These are phyloP conservation scores for Elanoides forficatus DNA, from an alignment of 2,113 vertebrate species.

Conservation along the genomic window DNA sequence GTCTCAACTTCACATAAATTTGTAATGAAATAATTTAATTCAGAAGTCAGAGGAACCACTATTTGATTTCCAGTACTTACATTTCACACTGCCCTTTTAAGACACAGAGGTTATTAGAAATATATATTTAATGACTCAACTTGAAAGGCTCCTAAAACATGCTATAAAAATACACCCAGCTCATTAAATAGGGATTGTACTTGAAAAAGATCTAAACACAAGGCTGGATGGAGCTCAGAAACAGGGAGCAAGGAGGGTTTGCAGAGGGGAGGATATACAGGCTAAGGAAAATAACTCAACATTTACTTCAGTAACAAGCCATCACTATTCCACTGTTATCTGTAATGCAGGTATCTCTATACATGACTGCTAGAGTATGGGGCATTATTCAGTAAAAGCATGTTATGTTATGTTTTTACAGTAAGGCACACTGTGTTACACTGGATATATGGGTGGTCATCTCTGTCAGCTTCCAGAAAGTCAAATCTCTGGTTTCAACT, in stretches of 20 bases:
- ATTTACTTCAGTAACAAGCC: neutral
- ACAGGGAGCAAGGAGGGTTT: neutral
- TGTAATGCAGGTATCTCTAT: neutral
- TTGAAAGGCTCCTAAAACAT: constrained; percentile 16
- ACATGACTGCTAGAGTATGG: neutral
- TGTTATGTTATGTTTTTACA: neutral
- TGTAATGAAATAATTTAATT: constrained; percentile 5
- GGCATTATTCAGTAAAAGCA: neutral
- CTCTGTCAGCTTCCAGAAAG: neutral
- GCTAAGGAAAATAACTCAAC: neutral
- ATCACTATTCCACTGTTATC: neutral
- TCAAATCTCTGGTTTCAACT: neutral
- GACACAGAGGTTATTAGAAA: constrained; percentile 8
- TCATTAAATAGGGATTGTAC: neutral
- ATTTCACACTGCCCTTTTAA: constrained; percentile 10
- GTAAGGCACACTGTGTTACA: neutral
- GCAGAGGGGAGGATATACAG: neutral
- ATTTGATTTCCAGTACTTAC: constrained; percentile 13
- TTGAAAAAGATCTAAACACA: neutral
- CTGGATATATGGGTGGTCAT: neutral
- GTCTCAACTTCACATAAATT: neutral
- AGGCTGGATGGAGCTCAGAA: neutral
- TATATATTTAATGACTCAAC: constrained; percentile 12
- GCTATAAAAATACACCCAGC: constrained; percentile 1
- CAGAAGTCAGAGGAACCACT: neutral